Base-by-base conservation (phyloP, 2,113 vertebrate genomes). In the Eclectus roratus region DNA sequence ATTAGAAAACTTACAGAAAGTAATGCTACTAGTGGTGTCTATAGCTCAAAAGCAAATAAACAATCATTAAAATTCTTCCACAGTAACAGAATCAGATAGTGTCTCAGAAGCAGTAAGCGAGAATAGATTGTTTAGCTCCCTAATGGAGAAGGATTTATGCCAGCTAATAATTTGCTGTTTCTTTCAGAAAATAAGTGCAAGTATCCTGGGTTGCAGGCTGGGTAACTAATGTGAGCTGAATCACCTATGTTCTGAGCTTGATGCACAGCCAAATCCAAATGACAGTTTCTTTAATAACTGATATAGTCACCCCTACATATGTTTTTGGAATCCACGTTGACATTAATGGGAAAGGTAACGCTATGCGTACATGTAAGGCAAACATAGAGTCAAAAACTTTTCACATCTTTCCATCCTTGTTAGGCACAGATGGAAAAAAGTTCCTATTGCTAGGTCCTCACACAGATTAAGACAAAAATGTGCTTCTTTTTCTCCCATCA, bases 11-110 rank as follows among this genome's bases (percentile, higher is more conserved):
- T 81, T 85, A 47, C 46, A 74, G 80, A 94, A 93, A 63, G 39
- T 68, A 93, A 52, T 74, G 47, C 47, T 86, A 31, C 24, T 44
- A 80, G 52, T 47, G 33, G 18, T 74, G 55, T 68, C 39, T 90
- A 3, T 80, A 88, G 85, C 87, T 93, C 64, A 80, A 66, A 39
- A 65, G 64, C 72, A 93, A 91, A 93, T 77, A 96, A 94, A 80
- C 76, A 80, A 27, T 76, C 72, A 86, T 90, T 91, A 93, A 88
- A 84, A 94, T 94, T 96, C 72, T 95, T 86, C 69, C 52, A 63
- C 39, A 84, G 72, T 61, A 93, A 64, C 47, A 83, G 71, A 90
- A 88, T 86, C 76, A 86, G 69, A 77, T 86, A 84, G 83, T 66
- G 85, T 87, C 71, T 94, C 93, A 88, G 81, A 85, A 77, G 71